These are phyloP conservation scores for Ctenicera cuprea DNA, from an alignment of 2,888 invertebrate species.

Conservation along the genomic window DNA sequence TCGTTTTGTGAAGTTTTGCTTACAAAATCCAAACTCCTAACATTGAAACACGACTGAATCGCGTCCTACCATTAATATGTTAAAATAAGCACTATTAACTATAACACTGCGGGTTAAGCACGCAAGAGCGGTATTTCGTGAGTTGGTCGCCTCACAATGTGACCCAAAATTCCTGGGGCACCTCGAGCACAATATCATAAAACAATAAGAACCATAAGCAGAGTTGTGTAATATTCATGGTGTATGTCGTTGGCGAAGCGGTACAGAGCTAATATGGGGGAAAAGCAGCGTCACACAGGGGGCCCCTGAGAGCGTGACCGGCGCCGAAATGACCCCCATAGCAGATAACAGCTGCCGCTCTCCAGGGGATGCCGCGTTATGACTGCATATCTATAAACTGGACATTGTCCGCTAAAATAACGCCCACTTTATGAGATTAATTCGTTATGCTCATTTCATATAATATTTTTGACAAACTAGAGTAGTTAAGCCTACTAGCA, in stretches of 20 bases:
- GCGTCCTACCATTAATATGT: background rate
- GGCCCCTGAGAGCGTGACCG: conserved; percentile 61
- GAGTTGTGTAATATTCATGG: conserved; percentile 52
- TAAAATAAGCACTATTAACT: background rate
- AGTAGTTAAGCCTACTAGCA: background rate
- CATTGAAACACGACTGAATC: background rate
- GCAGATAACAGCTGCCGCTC: conserved; percentile 59
- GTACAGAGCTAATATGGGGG: conserved; percentile 49
- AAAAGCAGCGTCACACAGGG: conserved; percentile 52
- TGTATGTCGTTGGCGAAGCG: conserved; percentile 45
- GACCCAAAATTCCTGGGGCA: conserved; percentile 33
- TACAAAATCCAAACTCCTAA: background rate
- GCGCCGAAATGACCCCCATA: conserved; percentile 60
- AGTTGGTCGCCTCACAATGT: conserved; percentile 22
- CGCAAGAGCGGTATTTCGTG: conserved; percentile 29
- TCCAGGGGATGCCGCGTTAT: conserved; percentile 50
- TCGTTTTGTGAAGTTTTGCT: no score
- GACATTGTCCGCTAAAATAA: conserved; percentile 53
- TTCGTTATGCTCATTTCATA: conserved; percentile 39
- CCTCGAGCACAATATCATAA: conserved; percentile 44
- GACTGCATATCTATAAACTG: conserved; percentile 55
- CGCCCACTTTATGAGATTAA: conserved; percentile 49
- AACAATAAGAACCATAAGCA: conserved; percentile 49
- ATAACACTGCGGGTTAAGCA: conserved; percentile 12
- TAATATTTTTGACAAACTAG: conserved; percentile 30